Percentiles rank a stretch among this genome's conserved stretches.
phyloP scores from a whole-genome alignment of 2,888 invertebrate species.

The Drosophila paramelanica region DNA sequence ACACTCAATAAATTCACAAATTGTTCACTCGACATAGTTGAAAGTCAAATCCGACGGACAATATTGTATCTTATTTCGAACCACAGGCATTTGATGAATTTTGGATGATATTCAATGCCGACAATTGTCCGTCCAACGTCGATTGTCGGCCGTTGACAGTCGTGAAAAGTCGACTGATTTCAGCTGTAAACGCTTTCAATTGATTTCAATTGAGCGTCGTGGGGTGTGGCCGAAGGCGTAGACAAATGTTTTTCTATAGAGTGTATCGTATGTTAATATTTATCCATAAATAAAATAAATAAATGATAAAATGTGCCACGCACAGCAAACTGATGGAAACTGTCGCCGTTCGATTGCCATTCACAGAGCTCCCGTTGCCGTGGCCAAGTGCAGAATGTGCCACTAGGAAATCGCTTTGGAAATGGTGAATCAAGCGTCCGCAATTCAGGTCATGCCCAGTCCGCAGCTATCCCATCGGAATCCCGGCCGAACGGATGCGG shows the following conservation, averaged over 20 bases:
- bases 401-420: constrained; percentile 37
- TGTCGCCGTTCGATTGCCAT: constrained; percentile 20
- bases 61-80: constrained; percentile 37
- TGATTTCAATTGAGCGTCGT: constrained; percentile 61
- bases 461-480: constrained; percentile 62
- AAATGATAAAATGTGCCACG: constrained; percentile 42
- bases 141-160: constrained; percentile 1
- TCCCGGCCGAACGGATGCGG: constrained; percentile 1
- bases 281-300: constrained; percentile 48
- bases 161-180: constrained; percentile 58
- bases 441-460: constrained; percentile 44
- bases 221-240: neutral
- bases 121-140: neutral
- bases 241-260: constrained; percentile 31
- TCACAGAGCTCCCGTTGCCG: constrained; percentile 30
- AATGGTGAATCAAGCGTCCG: constrained; percentile 56
- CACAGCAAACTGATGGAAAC: constrained; percentile 36
- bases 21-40: neutral
- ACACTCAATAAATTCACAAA: neutral
- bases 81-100: constrained; percentile 58
- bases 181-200: constrained; percentile 64
- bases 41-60: constrained; percentile 4
- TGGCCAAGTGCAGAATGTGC: constrained; percentile 42
- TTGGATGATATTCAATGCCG: constrained; percentile 57
- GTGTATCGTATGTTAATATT: constrained; percentile 45